Base-by-base conservation (phyloP, 1,140 invertebrate species). In the Aethina tumida region DNA sequence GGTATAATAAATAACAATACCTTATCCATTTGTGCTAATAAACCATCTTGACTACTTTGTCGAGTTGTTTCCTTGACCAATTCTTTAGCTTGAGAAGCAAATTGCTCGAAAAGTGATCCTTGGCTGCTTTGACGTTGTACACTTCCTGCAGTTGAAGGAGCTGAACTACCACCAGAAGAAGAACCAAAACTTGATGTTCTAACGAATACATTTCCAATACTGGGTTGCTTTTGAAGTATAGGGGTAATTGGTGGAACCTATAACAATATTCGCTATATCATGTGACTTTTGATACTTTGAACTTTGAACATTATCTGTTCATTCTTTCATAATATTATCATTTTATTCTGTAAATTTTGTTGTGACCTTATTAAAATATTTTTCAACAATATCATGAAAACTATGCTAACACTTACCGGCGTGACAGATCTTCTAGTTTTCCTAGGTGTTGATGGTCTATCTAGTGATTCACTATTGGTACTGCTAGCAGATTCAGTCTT, bases 11-110 rank as follows among this genome's bases (percentile, higher is more conserved):
- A 32, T 49, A 16, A 26, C 28, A 18, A 34, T 62, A 87, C 83
- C 71, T 91, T 90, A 49, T 91, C 86, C 71, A 92, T 84, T 38
- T 90, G 86, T 7, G 86, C 84, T n/a, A 92, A 62, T 1, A 92
- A 49, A 10, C 85, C 85, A 55, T 92, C 87, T 59, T 92, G 86
- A 52, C 85, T 89, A 52, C 83, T 84, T 59, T 92, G 86, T 5
- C 86, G 70, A 0, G 84, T 88, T 0, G 84, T 87, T 56, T 90
- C 85, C 26, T 78, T 69, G 2, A 91, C 83, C 32, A 90, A 57
- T 50, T 88, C 86, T 58, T 91, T 91, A 1, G 86, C 86, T 49
- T 90, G 85, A 0, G 73, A 74, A 1, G 87, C 80, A 45, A 92
- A 81, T 48, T 88, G 83, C 60, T 91, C 88, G 35, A 92, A 74